Evolutionary conservation across 2,888 invertebrate species (phyloP).

Genomic region (Agriopis leucophaearia): DNA sequence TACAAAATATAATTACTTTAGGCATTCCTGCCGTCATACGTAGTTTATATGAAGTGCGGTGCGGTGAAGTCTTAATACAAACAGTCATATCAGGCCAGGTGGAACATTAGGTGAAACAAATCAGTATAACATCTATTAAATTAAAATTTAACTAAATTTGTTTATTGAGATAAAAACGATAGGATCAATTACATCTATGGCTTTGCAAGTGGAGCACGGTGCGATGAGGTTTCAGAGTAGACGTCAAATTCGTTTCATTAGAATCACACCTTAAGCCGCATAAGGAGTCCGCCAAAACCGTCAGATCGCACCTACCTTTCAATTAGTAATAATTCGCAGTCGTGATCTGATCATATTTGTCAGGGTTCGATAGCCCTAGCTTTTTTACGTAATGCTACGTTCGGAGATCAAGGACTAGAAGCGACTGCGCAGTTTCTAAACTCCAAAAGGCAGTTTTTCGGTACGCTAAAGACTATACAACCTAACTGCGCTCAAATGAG

Average conservation of each 20-base stretch:
- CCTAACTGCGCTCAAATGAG: too few relatives aligned
- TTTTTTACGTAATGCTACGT: conserved; percentile 28
- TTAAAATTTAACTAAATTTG: too few relatives aligned
- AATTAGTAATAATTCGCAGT: conserved; percentile 68
- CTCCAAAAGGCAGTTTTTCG: background rate
- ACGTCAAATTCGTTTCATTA: conserved; percentile 23
- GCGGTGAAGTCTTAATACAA: too few relatives aligned
- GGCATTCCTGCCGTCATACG: too few relatives aligned
- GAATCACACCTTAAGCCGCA: conserved; percentile 53
- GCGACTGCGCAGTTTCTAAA: background rate
- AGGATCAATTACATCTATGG: background rate
- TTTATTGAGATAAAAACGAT: too few relatives aligned
- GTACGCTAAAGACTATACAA: too few relatives aligned
- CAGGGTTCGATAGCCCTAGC: conserved; percentile 47
- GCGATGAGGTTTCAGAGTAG: background rate
- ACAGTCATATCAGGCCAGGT: too few relatives aligned
- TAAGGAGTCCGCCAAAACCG: conserved; percentile 64
- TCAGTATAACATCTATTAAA: too few relatives aligned
- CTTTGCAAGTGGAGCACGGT: background rate
- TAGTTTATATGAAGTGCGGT: too few relatives aligned
- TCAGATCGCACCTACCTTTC: conserved; percentile 56
- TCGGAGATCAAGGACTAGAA: conserved; percentile 21
- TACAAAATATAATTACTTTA: too few relatives aligned
- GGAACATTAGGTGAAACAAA: too few relatives aligned
- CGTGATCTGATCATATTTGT: conserved; percentile 53